A percentile compares a stretch with the other conserved stretches of the same genome.
These are phyloP conservation scores for Poecilia gillii DNA, from an alignment of 2,797 vertebrate genomes.

Conservation along the genomic window DNA sequence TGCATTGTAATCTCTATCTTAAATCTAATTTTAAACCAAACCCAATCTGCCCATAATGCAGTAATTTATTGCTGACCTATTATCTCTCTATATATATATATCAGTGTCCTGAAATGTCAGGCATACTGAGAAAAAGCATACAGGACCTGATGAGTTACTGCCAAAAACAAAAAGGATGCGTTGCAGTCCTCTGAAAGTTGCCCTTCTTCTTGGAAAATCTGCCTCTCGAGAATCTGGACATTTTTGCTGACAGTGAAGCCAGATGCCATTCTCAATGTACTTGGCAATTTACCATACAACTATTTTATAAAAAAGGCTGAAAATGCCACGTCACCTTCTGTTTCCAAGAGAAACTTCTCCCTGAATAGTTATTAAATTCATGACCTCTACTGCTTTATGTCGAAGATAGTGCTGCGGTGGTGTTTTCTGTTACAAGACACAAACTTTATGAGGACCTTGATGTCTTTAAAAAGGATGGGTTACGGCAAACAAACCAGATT, in stretches of 20 bases:
- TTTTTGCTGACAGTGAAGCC: slow-evolving; percentile 38
- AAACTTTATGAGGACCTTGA: slow-evolving; percentile 27
- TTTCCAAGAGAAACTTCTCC: slow-evolving; percentile 43
- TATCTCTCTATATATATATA: too few relatives aligned
- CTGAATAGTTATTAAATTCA: slow-evolving; percentile 47
- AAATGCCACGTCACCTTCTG: slow-evolving; percentile 23
- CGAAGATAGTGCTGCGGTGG: neutral
- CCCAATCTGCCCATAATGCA: neutral
- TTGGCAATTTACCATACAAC: slow-evolving; percentile 41
- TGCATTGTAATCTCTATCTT: neutral
- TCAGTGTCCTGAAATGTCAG: slow-evolving; percentile 4
- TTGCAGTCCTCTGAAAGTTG: slow-evolving; percentile 23
- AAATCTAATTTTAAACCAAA: neutral
- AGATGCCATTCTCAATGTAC: slow-evolving; percentile 12
- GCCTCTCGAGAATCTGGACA: slow-evolving; percentile 28
- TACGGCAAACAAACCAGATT: slow-evolving; percentile 20
- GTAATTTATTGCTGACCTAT: neutral
- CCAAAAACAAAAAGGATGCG: slow-evolving; percentile 18
- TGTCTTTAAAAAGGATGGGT: slow-evolving; percentile 7
- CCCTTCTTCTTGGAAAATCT: slow-evolving; percentile 45
- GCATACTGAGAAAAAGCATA: neutral
- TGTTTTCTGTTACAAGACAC: slow-evolving; percentile 25
- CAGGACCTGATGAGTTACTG: neutral
- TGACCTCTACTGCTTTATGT: slow-evolving; percentile 37
- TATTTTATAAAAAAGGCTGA: slow-evolving; percentile 22